phyloP scores from a whole-genome alignment of 1,140 invertebrate genomes.

The Brachionus manjavacas region DNA sequence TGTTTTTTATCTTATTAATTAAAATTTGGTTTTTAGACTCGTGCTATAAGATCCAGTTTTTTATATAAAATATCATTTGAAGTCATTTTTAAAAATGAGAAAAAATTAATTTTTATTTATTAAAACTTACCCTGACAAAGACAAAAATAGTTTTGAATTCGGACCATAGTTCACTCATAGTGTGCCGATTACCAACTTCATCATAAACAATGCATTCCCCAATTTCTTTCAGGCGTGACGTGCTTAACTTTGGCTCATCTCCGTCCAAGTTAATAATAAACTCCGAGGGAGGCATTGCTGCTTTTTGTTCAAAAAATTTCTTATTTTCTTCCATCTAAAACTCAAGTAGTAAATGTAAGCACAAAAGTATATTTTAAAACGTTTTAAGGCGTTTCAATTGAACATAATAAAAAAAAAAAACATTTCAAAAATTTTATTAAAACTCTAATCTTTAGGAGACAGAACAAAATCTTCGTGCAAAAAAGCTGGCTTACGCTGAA shows the following conservation, averaged over 20 bases:
- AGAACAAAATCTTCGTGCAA: slow-evolving; percentile 17
- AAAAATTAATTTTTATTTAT: background rate
- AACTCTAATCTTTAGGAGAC: background rate
- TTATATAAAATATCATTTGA: background rate
- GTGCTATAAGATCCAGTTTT: background rate
- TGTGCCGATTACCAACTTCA: slow-evolving; percentile 4
- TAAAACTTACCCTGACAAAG: slow-evolving; percentile 6
- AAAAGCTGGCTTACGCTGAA: background rate
- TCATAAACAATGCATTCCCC: slow-evolving; percentile 29
- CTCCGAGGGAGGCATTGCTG: background rate
- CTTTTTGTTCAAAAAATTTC: slow-evolving; percentile 35
- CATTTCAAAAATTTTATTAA: background rate
- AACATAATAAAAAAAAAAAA: background rate
- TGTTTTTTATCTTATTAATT: background rate
- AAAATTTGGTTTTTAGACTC: background rate
- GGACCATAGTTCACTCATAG: slow-evolving; percentile 8
- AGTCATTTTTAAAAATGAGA: background rate
- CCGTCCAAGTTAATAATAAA: slow-evolving; percentile 25
- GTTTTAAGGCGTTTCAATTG: background rate
- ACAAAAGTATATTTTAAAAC: background rate
- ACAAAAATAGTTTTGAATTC: slow-evolving; percentile 38
- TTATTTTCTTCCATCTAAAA: slow-evolving; percentile 24
- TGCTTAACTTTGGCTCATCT: background rate
- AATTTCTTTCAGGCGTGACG: background rate
- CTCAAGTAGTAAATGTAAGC: too few species aligned